Base-by-base conservation (phyloP, 2,113 vertebrate genomes). In the Garra rufa region DNA sequence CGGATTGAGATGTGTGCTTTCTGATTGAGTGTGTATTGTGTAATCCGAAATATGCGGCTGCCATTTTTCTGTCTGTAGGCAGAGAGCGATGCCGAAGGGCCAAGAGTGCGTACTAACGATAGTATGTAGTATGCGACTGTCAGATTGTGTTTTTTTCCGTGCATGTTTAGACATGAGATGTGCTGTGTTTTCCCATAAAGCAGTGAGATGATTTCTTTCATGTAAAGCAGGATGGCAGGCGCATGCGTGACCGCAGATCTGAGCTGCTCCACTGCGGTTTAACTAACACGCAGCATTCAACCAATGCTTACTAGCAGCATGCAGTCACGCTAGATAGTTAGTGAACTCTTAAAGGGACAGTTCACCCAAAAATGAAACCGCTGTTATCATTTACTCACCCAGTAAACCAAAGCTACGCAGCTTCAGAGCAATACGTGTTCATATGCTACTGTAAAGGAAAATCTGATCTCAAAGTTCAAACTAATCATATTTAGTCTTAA, bases 41-140 rank as follows among this genome's bases (percentile, higher is more conserved):
- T 43, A 43, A 78, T 78, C 21, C 14, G 19, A 61, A 79, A 79
- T 63, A 63, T 63, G 63, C 38, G 76, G 76, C 76, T 79, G 76
- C 76, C 76, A 79, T 79, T 79, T 79, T 79, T 44, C 9, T 19
- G 24, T 57, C 34, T 41, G 34, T 69, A 21, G 30, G 30, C 38
- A 43, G 67, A 70, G 67, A 24, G 44, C 34, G 76, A 15, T 43
- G 52, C 0, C n/a, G n/a, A 61, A 19, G n/a, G 4, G 38, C 5
- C 34, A 24, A 76, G 34, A 2, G 21, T 59, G 76, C 28, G 55
- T 15, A 11, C 15, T 38, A n/a, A n/a, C n/a, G n/a, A 1, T 34
- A 75, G 52, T 5, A 6, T 55, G 74, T 41, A 59, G 34, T 78
- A 6, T 61, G 13, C 19, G 19, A 15, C 19, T 57, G 5, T 38